These are phyloP conservation scores for Yasuhikotakia modesta DNA, from an alignment of 2,797 vertebrate genomes.

Conservation along the genomic window DNA sequence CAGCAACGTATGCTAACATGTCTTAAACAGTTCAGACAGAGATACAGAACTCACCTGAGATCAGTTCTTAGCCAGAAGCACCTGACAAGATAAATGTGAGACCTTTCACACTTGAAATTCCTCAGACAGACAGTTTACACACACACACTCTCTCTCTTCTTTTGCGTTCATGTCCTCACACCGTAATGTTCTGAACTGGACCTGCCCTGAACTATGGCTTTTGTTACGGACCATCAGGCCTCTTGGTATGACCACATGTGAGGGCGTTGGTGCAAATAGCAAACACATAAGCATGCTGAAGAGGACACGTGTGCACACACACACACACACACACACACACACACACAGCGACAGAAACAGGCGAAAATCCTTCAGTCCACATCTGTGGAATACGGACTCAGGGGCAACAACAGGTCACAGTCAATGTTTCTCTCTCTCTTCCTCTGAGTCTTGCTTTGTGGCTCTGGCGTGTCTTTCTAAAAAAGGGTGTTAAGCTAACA, in stretches of 20 bases:
- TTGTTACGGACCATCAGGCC: slow-evolving; percentile 78
- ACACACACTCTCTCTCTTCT: too few relatives aligned
- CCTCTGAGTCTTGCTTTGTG: slow-evolving; percentile 56
- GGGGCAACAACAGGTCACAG: neutral
- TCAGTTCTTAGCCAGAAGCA: slow-evolving; percentile 54
- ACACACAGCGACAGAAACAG: slow-evolving; percentile 36
- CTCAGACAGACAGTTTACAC: slow-evolving; percentile 46
- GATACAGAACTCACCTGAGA: slow-evolving; percentile 69
- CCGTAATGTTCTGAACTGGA: slow-evolving; percentile 65
- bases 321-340: slow-evolving; percentile 13
- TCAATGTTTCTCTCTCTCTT: slow-evolving; percentile 1
- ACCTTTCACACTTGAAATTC: slow-evolving; percentile 61
- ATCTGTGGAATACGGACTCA: slow-evolving; percentile 1
- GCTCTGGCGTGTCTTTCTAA: slow-evolving; percentile 58
- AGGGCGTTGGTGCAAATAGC: slow-evolving; percentile 60
- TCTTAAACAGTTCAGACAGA: slow-evolving; percentile 2
- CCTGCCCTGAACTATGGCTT: slow-evolving; percentile 75
- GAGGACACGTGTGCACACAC: slow-evolving; percentile 36
- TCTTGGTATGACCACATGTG: slow-evolving; percentile 75
- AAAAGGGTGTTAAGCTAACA: slow-evolving; percentile 68
- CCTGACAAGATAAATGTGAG: slow-evolving; percentile 52
- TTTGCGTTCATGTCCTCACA: too few relatives aligned
- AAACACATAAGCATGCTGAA: slow-evolving; percentile 53
- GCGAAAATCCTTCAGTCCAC: slow-evolving; percentile 45
- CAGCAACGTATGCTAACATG: slow-evolving; percentile 18